These are phyloP conservation scores for Galagoides demidoff DNA, from an alignment of 2,797 vertebrate genomes.

Conservation along the genomic window DNA sequence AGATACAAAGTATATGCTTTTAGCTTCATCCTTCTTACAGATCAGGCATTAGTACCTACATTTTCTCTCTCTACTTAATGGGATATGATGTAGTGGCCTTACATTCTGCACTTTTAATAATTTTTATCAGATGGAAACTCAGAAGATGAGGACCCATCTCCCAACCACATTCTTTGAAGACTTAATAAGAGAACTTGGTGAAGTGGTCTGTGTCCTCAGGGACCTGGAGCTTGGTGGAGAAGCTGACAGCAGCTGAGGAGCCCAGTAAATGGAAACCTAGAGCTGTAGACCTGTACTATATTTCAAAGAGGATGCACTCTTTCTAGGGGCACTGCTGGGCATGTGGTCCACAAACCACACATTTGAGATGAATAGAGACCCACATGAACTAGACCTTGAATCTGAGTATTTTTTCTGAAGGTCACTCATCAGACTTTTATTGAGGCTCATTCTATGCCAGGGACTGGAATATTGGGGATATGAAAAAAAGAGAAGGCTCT, in stretches of 20 bases:
- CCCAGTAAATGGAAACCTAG: neutral
- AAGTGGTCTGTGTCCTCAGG: neutral
- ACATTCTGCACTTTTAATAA: neutral
- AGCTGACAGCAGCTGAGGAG: neutral
- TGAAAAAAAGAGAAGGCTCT: neutral
- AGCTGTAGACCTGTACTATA: accelerated
- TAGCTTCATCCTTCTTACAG: neutral
- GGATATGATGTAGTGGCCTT: neutral
- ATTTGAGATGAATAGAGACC: neutral
- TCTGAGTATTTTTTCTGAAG: neutral
- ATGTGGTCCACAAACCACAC: neutral
- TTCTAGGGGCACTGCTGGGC: neutral
- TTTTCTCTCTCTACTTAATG: neutral
- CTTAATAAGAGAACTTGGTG: neutral
- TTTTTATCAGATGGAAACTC: neutral
- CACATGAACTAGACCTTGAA: neutral
- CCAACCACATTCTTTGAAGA: neutral
- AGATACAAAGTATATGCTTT: neutral
- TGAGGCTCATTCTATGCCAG: neutral
- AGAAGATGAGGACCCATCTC: neutral
- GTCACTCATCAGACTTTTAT: neutral
- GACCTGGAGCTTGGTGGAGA: neutral
- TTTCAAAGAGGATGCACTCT: neutral
- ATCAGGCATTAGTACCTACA: neutral
- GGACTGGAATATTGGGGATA: neutral